Evolutionary conservation across 2,888 invertebrate genomes (phyloP), one percentile per base, ranked within the genome.

Genomic region (Drosophila atroscutellata): DNA sequence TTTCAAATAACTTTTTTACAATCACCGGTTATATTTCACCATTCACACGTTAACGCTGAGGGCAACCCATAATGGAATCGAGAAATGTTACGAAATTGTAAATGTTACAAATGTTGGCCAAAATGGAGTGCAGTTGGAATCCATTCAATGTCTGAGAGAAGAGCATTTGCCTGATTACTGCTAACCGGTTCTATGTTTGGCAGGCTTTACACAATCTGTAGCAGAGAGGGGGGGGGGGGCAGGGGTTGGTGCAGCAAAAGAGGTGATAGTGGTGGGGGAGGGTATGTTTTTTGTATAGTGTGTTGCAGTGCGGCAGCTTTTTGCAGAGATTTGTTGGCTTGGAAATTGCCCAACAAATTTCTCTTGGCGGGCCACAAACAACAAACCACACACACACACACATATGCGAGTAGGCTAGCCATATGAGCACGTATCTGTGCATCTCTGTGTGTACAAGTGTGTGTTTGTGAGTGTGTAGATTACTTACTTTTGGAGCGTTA

Each of bases 331-430:
- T 86, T 86, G 89, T 88, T 89, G 86, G 90, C 90, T 86, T 90
- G 86, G 90, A 86, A 90, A 86, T 90, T 90, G 89, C 83, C 86
- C 86, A 86, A 90, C 90, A 86, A 86, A 86, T 86, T 86, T 90
- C 90, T 85, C 83, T 88, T 83, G 80, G 83, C 83, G 83, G 77
- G 56, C 89, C 90, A 88, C 90, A 87, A 88, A 73, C 88, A 75
- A 80, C 89, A 69, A 26, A 71, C 68, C 56, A 49, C 42, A 62
- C 55, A 57, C 30, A 54, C 32, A 28, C 18, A 67, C 18, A 54
- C 6, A 59, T 3, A 39, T 11, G 30, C 4, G 20, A 13, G 18
- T 28, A 51, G 52, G 51, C 18, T 54, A 57, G 64, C 63, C 86
- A 76, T 79, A 86, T 79, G 80, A 80, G 80, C 80, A 88, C 86